A percentile compares a stretch with the other conserved stretches of the same genome.
These are phyloP conservation scores for Mormyrus iriodes DNA, from an alignment of 2,113 vertebrate species.

Conservation along the genomic window DNA sequence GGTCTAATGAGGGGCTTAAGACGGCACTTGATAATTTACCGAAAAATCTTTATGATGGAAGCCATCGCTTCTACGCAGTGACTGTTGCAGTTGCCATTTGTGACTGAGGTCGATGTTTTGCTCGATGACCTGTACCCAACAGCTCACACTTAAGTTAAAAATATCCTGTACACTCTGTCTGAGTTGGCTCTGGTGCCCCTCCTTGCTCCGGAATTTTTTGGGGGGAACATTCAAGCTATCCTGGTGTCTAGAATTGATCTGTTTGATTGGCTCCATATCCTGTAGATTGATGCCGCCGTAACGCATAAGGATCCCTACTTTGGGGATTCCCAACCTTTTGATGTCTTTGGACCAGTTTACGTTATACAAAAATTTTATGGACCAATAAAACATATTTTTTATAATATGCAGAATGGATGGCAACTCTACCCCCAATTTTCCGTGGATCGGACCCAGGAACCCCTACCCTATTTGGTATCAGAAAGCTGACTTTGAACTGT, in stretches of 20 bases:
- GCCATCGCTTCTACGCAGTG: background rate
- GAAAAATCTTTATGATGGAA: background rate
- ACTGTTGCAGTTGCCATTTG: constrained; percentile 31
- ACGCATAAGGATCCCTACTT: background rate
- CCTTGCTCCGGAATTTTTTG: background rate
- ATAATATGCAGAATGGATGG: background rate
- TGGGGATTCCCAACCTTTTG: background rate
- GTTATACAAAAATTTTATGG: background rate
- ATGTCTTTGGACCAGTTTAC: background rate
- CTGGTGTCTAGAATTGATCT: background rate
- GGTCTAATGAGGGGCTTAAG: background rate
- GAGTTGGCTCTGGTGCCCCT: constrained; percentile 22
- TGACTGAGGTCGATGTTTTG: constrained; percentile 43
- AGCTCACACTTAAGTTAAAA: constrained; percentile 38
- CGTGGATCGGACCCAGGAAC: background rate
- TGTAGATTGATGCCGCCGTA: background rate
- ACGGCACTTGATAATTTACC: background rate
- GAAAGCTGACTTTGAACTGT: background rate
- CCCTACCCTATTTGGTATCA: background rate
- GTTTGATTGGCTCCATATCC: background rate
- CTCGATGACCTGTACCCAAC: constrained; percentile 16
- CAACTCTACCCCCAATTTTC: background rate
- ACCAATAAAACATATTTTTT: background rate
- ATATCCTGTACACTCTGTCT: constrained; percentile 38
- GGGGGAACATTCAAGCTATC: background rate